A percentile compares a stretch with the other conserved stretches of the same genome.
Conservation (phyloP, 2,797 vertebrate species). For the Lepilemur septentrionalis region DNA sequence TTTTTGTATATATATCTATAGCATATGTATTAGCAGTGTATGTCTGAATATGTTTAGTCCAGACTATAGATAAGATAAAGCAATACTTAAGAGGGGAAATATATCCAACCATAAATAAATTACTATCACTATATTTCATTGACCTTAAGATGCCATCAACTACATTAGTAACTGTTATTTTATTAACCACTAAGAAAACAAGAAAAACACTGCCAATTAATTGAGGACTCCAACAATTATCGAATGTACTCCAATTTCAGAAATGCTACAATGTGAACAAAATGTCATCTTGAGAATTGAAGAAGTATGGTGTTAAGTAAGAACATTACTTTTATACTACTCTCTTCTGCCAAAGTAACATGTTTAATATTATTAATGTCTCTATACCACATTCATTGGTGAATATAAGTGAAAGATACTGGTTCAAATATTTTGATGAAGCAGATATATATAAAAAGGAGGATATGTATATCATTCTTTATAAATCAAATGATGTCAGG, state of each 20-base stretch:
- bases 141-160: not conserved
- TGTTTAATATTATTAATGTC: not conserved
- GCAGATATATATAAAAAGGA: not conserved
- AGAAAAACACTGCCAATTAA: not conserved
- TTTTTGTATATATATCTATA: not conserved
- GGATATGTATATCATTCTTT: not conserved
- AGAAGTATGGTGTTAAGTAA: not conserved
- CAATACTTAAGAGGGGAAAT: not conserved
- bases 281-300: not conserved
- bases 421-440: slow-evolving; percentile 13
- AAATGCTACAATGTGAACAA: not conserved
- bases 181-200: slow-evolving; percentile 19
- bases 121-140: not conserved
- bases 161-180: not conserved
- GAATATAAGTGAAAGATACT: not conserved
- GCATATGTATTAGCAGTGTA: not conserved
- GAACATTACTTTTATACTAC: not conserved
- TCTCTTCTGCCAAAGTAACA: not conserved
- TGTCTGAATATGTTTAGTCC: not conserved
- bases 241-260: not conserved
- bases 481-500: not conserved
- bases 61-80: not conserved
- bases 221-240: slow-evolving; percentile 15
- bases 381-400: not conserved
- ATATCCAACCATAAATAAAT: not conserved